Evolutionary conservation across 2,797 vertebrate genomes (phyloP).

Genomic region (Hypotaenidia okinawae): DNA sequence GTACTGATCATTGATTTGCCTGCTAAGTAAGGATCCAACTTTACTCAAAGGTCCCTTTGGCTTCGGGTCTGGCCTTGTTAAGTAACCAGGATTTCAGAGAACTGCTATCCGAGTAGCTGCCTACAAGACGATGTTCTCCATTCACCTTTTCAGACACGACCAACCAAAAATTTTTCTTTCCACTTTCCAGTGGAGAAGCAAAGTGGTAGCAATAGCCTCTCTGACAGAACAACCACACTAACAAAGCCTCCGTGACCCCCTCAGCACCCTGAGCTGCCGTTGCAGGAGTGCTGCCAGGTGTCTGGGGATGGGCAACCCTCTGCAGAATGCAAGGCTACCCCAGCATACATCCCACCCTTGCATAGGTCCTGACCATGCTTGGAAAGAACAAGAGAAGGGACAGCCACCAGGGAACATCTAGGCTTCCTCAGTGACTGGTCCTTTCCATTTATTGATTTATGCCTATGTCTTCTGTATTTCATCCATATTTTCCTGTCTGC

Average conservation of each 20-base stretch:
- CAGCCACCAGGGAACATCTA: neutral
- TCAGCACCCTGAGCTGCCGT: rapidly evolving
- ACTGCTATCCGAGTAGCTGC: neutral
- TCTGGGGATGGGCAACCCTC: neutral
- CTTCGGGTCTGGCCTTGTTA: neutral
- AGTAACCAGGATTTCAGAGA: neutral
- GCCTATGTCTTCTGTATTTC: neutral
- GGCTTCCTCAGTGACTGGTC: neutral
- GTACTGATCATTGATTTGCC: neutral
- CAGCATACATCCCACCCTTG: neutral
- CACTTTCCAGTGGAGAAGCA: neutral
- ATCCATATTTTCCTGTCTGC: neutral
- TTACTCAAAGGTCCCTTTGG: neutral
- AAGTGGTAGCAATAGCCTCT: neutral
- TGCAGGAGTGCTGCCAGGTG: neutral
- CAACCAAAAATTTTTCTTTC: neutral
- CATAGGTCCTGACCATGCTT: neutral
- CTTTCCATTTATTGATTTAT: neutral
- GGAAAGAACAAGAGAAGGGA: neutral
- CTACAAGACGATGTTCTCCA: neutral
- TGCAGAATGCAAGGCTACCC: neutral
- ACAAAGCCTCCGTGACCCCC: neutral
- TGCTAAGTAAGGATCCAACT: neutral
- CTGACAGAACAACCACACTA: neutral
- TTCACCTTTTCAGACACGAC: neutral